A percentile compares a stretch with the other conserved stretches of the same genome.
phyloP scores from a whole-genome alignment of 2,888 invertebrate genomes.

The Chorisops tibialis region DNA sequence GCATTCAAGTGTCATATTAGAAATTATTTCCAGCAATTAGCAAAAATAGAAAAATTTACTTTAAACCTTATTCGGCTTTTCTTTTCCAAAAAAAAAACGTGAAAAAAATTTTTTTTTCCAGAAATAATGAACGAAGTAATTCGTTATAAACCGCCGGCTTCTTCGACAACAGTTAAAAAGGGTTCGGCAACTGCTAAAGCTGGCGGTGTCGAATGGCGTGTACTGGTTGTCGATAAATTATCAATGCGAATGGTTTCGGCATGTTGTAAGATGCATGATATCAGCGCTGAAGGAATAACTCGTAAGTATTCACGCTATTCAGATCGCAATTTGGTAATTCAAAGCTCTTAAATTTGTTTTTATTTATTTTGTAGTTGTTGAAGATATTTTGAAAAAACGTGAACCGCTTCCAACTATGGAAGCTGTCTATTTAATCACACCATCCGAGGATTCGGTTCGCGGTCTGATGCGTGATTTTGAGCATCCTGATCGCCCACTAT shows the following conservation, averaged over 20 bases:
- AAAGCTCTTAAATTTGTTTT: background rate
- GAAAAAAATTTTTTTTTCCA: slow-evolving; percentile 51
- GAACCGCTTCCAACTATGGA: slow-evolving; percentile 97
- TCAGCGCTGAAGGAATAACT: slow-evolving; percentile 96
- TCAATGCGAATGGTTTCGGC: slow-evolving; percentile 99
- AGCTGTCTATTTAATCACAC: slow-evolving; percentile 96
- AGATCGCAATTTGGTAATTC: background rate
- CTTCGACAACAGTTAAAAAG: slow-evolving; percentile 53
- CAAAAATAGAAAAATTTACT: no score
- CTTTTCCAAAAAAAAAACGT: no score
- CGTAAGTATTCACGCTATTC: slow-evolving; percentile 56
- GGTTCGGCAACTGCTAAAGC: slow-evolving; percentile 42
- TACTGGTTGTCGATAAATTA: slow-evolving; percentile 94
- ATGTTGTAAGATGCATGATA: slow-evolving; percentile 99
- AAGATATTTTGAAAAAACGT: slow-evolving; percentile 94
- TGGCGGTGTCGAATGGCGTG: slow-evolving; percentile 82
- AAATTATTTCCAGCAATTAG: no score
- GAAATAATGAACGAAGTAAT: slow-evolving; percentile 99
- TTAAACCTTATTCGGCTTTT: no score
- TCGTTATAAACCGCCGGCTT: slow-evolving; percentile 71
- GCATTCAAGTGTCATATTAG: no score
- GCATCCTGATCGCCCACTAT: slow-evolving; percentile 82
- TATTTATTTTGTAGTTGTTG: slow-evolving; percentile 78
- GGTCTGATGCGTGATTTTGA: slow-evolving; percentile 90
- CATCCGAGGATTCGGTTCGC: slow-evolving; percentile 89